Evolutionary conservation across 2,888 invertebrate species (phyloP).

Genomic region (Dyspetes luteomarginatus): DNA sequence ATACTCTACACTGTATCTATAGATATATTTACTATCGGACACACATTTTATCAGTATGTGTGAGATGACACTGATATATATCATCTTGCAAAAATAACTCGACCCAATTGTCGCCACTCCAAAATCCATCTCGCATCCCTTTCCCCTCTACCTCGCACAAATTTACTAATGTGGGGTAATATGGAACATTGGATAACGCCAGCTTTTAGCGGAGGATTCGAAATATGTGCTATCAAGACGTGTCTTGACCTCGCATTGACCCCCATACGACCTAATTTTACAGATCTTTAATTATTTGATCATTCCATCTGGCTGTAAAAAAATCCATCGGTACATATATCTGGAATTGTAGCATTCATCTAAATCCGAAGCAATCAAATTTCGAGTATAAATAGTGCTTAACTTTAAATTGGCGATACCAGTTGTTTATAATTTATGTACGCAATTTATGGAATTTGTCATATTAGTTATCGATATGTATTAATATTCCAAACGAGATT

Average conservation of each 20-base stretch:
- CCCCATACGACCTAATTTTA: no score
- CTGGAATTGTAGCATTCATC: no score
- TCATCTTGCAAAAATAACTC: slow-evolving; percentile 41
- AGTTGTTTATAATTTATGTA: not conserved
- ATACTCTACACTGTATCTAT: no score
- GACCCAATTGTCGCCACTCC: slow-evolving; percentile 50
- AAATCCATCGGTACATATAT: no score
- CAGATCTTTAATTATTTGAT: no score
- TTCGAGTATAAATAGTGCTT: not conserved
- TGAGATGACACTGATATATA: not conserved
- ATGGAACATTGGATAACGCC: not conserved
- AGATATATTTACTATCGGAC: not conserved
- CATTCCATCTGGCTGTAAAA: no score
- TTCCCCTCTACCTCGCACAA: not conserved
- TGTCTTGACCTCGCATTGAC: no score
- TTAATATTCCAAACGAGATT: not conserved
- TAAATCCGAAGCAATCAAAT: not conserved
- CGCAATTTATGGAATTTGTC: not conserved
- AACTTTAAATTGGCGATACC: not conserved
- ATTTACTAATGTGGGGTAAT: not conserved
- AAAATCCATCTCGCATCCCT: slow-evolving; percentile 6
- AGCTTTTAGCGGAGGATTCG: no score
- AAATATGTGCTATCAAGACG: no score
- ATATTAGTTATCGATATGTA: not conserved
- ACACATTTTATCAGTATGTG: not conserved